These are phyloP conservation scores for Pseudanteris insignis DNA, from an alignment of 2,888 invertebrate genomes.

Conservation along the genomic window DNA sequence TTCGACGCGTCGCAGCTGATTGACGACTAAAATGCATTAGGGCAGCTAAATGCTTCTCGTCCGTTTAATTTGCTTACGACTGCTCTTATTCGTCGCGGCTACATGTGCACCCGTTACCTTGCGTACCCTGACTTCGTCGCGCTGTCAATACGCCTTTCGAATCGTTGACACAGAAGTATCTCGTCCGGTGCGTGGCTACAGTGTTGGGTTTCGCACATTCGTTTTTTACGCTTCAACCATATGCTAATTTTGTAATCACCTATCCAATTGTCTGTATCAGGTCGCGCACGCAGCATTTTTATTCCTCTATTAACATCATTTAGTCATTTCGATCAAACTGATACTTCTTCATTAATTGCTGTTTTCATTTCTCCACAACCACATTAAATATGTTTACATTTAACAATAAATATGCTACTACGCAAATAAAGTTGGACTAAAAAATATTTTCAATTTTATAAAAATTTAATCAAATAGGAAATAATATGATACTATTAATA, in stretches of 20 bases:
- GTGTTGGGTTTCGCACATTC: constrained; percentile 32
- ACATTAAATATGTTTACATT: too few relatives aligned
- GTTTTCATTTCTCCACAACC: too few relatives aligned
- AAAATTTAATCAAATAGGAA: too few relatives aligned
- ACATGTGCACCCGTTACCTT: constrained; percentile 22
- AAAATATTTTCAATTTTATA: too few relatives aligned
- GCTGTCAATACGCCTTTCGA: constrained; percentile 34
- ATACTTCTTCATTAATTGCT: too few relatives aligned
- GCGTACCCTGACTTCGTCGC: constrained; percentile 11
- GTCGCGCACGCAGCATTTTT: neutral
- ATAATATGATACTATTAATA: too few relatives aligned
- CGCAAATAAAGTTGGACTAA: too few relatives aligned
- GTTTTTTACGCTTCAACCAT: constrained; percentile 18
- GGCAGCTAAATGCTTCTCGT: constrained; percentile 46
- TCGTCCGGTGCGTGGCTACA: constrained; percentile 28
- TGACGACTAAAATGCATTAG: constrained; percentile 53
- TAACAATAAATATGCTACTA: too few relatives aligned
- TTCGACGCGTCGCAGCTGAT: constrained; percentile 48
- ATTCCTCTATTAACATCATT: neutral
- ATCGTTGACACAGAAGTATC: constrained; percentile 26
- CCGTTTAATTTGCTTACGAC: constrained; percentile 43
- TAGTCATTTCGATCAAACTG: too few relatives aligned
- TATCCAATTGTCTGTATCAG: constrained; percentile 3
- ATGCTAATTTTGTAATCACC: constrained; percentile 17
- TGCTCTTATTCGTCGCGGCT: constrained; percentile 25